Evolutionary conservation across 2,888 invertebrate genomes (phyloP), one percentile per base, ranked within the genome.

Genomic region (Eupithecia exiguata): DNA sequence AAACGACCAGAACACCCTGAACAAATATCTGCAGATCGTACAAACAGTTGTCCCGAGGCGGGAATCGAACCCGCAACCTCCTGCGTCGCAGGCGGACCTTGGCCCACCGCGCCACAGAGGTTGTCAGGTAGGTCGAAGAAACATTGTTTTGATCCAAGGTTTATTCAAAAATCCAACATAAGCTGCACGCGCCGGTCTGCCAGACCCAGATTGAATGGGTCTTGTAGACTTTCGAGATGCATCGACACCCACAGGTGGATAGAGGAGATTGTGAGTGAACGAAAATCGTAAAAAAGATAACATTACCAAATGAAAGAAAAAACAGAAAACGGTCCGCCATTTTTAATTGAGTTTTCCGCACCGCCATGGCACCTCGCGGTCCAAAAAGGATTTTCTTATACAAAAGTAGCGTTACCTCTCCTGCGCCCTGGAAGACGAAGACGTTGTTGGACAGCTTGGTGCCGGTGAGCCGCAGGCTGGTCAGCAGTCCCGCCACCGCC

Each of bases 391-490:
- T 43, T 43, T 43, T n/a, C 5, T 12, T 10, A 25, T 12, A 6
- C 9, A 58, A 12, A 61, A 61, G 1, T 14, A 6, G 30, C 30
- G 18, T 87, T 84, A 98, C 98, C 96, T 99, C 99, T 76, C 99
- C 99, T 69, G 99, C 99, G 21, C 99, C 99, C 89, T 98, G 97
- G 95, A 99, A 99, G 0, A 99, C 96, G 83, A 99, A 96, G 38
- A 95, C 96, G 88, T 99, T 97, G 30, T 99, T 97, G 1, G 96
- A 96, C 43, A 99, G 95, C 81, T 95, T 95, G 79, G 96, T 98
- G 80, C 97, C 96, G 16, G 99, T 99, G 82, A 99, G 93, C 75
- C 97, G 95, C 62, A 98, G 95, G 36, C 98, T 97, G 58, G 99
- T 98, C 77, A 99, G 89, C 68, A 99, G 94, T 0, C 99, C 99